phyloP scores from a whole-genome alignment of 2,797 vertebrate genomes.

The Sphenopsis melanotis region DNA sequence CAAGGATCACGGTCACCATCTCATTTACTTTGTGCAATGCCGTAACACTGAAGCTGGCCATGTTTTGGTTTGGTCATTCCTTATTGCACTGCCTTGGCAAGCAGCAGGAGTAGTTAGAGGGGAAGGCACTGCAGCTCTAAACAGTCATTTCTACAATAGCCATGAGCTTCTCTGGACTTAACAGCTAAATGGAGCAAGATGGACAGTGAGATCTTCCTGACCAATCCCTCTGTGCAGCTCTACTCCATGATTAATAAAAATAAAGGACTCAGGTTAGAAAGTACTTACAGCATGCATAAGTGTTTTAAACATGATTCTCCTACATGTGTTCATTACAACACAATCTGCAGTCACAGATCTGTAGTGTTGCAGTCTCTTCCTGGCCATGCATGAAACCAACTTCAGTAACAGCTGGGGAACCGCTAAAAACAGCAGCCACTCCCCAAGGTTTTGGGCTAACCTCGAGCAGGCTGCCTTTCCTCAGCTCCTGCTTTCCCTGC shows the following conservation, averaged over 20 bases:
- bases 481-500: not conserved
- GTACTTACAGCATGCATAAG: fast-evolving
- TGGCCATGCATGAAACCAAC: not conserved
- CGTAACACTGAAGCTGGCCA: fast-evolving
- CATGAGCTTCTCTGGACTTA: not conserved
- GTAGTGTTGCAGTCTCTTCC: not conserved
- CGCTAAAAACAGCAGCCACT: not conserved
- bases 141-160: not conserved
- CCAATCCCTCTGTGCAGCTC: not conserved
- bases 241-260: not conserved
- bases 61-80: fast-evolving
- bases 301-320: not conserved
- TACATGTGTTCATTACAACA: not conserved
- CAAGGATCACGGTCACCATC: not conserved
- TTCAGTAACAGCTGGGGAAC: not conserved
- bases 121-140: not conserved
- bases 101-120: not conserved
- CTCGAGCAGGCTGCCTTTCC: not conserved
- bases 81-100: not conserved
- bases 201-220: not conserved
- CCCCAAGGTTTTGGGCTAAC: not conserved
- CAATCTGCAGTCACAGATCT: not conserved
- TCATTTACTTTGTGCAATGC: not conserved
- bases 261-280: not conserved
- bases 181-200: not conserved